Conservation (phyloP, 2,888 invertebrate species). For the Ochlodes sylvanus region DNA sequence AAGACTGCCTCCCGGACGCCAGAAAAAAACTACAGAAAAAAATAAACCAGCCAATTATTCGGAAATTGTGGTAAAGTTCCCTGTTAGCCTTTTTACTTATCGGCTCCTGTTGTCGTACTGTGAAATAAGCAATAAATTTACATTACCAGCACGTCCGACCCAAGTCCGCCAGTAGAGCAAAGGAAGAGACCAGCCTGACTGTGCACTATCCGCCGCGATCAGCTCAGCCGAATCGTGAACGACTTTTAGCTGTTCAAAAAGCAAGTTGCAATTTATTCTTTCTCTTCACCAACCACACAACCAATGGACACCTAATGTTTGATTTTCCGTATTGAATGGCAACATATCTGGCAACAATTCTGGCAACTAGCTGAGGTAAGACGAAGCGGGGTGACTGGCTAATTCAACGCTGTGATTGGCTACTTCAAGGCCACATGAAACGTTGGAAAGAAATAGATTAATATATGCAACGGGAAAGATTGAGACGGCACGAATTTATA, state of each 20-base stretch:
- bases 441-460: too few relatives aligned
- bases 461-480: too few relatives aligned
- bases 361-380: too few relatives aligned
- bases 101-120: not conserved
- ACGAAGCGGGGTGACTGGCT: too few relatives aligned
- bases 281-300: too few relatives aligned
- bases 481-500: too few relatives aligned
- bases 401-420: too few relatives aligned
- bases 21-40: conserved; percentile 40
- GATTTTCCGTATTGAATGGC: too few relatives aligned
- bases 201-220: conserved; percentile 41
- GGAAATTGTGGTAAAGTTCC: conserved; percentile 49
- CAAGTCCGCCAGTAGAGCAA: conserved; percentile 58
- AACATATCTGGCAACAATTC: too few relatives aligned
- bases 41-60: conserved; percentile 44
- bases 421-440: too few relatives aligned
- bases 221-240: conserved; percentile 51
- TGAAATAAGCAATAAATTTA: not conserved
- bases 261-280: conserved; percentile 39
- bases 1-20: conserved; percentile 51
- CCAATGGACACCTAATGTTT: too few relatives aligned
- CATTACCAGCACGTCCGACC: conserved; percentile 48
- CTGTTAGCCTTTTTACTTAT: not conserved
- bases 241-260: conserved; percentile 44
- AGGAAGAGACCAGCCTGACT: conserved; percentile 49